Conservation (phyloP, 2,797 vertebrate genomes). For the Allobates femoralis region DNA sequence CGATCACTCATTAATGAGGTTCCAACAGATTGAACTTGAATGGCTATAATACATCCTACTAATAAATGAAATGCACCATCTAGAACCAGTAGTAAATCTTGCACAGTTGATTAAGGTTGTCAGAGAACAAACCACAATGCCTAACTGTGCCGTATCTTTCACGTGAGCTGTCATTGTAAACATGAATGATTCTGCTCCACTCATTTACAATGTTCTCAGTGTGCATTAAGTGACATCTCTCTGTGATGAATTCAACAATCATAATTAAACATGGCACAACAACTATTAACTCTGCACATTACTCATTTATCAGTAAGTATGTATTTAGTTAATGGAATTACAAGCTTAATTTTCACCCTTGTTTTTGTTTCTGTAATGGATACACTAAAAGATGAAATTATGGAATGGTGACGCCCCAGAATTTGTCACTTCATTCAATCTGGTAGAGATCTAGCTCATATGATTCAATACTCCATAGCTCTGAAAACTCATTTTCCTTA, state of each 20-base stretch:
- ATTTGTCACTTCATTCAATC: not conserved
- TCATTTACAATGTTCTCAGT: not conserved
- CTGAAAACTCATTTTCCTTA: not conserved
- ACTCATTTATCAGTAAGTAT: not conserved
- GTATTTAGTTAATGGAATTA: not conserved
- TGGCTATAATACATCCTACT: not conserved
- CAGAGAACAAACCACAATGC: constrained; percentile 17
- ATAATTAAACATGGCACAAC: not conserved
- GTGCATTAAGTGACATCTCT: constrained; percentile 1
- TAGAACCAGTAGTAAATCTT: constrained; percentile 19
- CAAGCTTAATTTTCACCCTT: not conserved
- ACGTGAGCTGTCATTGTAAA: constrained; percentile 37
- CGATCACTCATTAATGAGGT: constrained; percentile 7
- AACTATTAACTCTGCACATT: not conserved
- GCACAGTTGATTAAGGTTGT: constrained; percentile 48
- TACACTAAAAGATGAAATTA: not conserved
- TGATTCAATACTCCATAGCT: not conserved
- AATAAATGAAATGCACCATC: constrained; percentile 13
- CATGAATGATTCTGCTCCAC: constrained; percentile 23
- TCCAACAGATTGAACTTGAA: constrained; percentile 13
- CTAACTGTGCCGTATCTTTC: constrained; percentile 3
- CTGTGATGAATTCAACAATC: not conserved
- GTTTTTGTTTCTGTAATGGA: not conserved
- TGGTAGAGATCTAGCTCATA: not conserved
- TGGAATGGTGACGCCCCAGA: not conserved